Percentiles rank a stretch among this genome's conserved stretches.
phyloP scores from a whole-genome alignment of 2,888 invertebrate genomes.

The Thereva nobilitata region DNA sequence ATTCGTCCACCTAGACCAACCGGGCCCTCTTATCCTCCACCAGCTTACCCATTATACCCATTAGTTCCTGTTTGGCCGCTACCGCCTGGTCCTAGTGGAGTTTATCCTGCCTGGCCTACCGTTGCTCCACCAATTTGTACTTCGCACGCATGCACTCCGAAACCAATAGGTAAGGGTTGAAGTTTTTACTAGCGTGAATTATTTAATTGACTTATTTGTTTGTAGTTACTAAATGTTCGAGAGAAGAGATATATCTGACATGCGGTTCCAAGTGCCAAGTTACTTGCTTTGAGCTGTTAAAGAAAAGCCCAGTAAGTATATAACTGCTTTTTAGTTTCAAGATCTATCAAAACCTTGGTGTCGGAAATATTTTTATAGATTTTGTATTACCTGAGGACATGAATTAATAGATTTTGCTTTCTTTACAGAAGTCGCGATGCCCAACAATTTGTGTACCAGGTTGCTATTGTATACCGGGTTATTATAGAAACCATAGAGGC shows the following conservation, averaged over 20 bases:
- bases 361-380: too few species aligned
- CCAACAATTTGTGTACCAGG: slow-evolving; percentile 21
- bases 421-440: slow-evolving; percentile 20
- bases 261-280: slow-evolving; percentile 26
- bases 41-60: slow-evolving; percentile 25
- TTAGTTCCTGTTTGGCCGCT: slow-evolving; percentile 20
- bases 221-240: slow-evolving; percentile 22
- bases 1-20: too few species aligned
- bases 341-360: too few species aligned
- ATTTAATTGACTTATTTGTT: neutral
- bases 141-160: slow-evolving; percentile 1
- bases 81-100: neutral
- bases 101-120: slow-evolving; percentile 27
- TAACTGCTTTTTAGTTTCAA: neutral
- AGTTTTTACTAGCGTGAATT: neutral
- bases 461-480: slow-evolving; percentile 28
- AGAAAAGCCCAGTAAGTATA: slow-evolving; percentile 8
- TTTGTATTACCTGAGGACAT: too few species aligned
- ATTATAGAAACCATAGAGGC: slow-evolving; percentile 23
- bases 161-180: slow-evolving; percentile 2
- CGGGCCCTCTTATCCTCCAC: too few species aligned
- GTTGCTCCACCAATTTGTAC: slow-evolving; percentile 2
- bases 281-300: slow-evolving; percentile 17
- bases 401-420: neutral
- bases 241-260: slow-evolving; percentile 20